Evolutionary conservation across 2,888 invertebrate species (phyloP).

Genomic region (Subacronicta megacephala): DNA sequence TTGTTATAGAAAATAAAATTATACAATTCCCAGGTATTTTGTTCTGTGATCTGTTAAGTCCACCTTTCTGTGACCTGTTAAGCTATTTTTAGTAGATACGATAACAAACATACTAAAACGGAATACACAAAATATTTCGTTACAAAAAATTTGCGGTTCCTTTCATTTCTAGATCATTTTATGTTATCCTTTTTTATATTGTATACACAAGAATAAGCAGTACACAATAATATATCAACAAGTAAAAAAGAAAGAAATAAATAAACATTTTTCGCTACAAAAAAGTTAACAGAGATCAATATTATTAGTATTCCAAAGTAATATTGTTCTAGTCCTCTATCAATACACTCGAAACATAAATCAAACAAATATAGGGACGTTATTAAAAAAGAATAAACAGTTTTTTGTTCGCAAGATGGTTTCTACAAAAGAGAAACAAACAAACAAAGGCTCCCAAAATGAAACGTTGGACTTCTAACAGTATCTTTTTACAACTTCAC

Average conservation of each 20-base stretch:
- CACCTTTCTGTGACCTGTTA: too few relatives aligned
- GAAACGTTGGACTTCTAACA: constrained; percentile 43
- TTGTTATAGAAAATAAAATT: too few relatives aligned
- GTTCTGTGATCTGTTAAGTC: too few relatives aligned
- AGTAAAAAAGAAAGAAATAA: too few relatives aligned
- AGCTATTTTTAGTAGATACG: too few relatives aligned
- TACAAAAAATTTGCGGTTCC: too few relatives aligned
- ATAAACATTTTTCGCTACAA: constrained; percentile 4
- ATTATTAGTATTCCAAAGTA: constrained; percentile 45
- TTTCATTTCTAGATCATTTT: too few relatives aligned
- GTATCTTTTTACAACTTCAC: constrained; percentile 53
- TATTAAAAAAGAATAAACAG: constrained; percentile 48
- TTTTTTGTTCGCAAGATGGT: constrained; percentile 30
- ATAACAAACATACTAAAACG: too few relatives aligned
- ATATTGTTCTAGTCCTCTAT: constrained; percentile 49
- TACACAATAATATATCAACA: constrained; percentile 1
- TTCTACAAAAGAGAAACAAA: constrained; percentile 46
- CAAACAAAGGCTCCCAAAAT: constrained; percentile 41
- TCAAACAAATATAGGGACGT: constrained; percentile 45
- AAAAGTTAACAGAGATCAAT: constrained; percentile 25
- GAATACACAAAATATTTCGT: too few relatives aligned
- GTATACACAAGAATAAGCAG: not conserved
- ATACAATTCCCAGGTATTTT: too few relatives aligned
- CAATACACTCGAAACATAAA: constrained; percentile 50
- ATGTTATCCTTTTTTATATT: too few relatives aligned